Percentiles rank a stretch among this genome's conserved stretches.
These are phyloP conservation scores for Anarrhichthys ocellatus DNA, from an alignment of 2,113 vertebrate genomes.

Conservation along the genomic window DNA sequence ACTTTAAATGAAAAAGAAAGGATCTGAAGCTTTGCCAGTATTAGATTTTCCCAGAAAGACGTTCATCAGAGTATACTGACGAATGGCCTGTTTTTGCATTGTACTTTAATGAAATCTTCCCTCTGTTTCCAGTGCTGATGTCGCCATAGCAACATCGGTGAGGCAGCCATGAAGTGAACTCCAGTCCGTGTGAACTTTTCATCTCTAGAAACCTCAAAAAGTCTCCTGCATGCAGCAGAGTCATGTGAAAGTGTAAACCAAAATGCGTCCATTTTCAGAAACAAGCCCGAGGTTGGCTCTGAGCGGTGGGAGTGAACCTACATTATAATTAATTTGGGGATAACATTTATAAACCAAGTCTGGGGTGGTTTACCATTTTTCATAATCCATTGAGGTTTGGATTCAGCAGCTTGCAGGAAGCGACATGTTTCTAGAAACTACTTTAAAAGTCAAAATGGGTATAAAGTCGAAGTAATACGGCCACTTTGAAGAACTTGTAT, in stretches of 20 bases:
- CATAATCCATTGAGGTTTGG: background rate
- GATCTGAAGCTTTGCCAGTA: conserved; percentile 1
- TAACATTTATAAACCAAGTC: background rate
- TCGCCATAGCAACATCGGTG: conserved; percentile 35
- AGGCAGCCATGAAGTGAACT: background rate
- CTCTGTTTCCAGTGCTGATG: background rate
- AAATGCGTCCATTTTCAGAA: background rate
- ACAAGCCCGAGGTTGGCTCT: background rate
- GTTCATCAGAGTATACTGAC: background rate
- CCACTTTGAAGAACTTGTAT: conserved; percentile 9
- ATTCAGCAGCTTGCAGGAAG: background rate
- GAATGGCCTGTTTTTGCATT: background rate
- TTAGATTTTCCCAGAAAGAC: background rate
- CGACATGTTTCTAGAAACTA: conserved; percentile 21
- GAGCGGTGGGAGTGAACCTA: background rate
- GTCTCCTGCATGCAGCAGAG: conserved; percentile 1
- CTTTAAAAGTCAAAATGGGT: conserved; percentile 19
- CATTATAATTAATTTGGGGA: background rate
- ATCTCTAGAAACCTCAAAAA: conserved; percentile 14
- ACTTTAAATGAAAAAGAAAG: conserved; percentile 3
- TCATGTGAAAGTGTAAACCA: conserved; percentile 3
- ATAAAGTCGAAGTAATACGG: conserved; percentile 18
- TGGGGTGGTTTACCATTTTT: background rate
- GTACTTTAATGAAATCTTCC: conserved; percentile 2
- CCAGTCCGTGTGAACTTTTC: conserved; percentile 14